Evolutionary conservation across 2,888 invertebrate species (phyloP), one percentile per base, ranked within the genome.

Genomic region (Drosophila austrosaltans): DNA sequence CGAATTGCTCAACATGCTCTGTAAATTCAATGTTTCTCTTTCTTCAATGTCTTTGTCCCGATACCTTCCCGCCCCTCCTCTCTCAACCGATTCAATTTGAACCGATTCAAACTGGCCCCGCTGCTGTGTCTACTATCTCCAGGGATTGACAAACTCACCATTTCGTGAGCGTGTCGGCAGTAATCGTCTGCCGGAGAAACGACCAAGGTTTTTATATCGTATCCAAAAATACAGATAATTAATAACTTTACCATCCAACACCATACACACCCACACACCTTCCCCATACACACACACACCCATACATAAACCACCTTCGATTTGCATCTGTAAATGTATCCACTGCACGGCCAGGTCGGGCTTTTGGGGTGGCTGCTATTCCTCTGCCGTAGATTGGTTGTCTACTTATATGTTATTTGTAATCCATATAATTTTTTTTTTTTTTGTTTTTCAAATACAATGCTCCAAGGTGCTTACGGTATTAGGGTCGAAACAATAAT

Each of bases 111-210:
- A 42, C 39, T 48, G 48, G 8, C 48, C 22, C 12, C 12, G 22
- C 48, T 25, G 48, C 48, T 12, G 48, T 54, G 32, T 40, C 69
- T 65, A 32, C 63, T 59, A 65, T 76, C 78, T 80, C 75, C 90
- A 93, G 93, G 94, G 94, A 86, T 93, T 93, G 80, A 93, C 93
- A 85, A 96, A 95, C 93, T 97, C 97, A 84, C 97, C 97, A 87
- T 97, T 97, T 94, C 94, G 97, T 91, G 98, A 97, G 93, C 95
- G 97, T 77, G 94, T 97, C 79, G 97, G 97, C 92, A 97, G 97
- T 93, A 97, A 97, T 92, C 95, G 97, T 72, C 94, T 97, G 89
- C 95, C 96, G 80, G 97, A 97, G 92, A 94, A 95, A 90, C 94
- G 97, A 92, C 96, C 97, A 93, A 96, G 97, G 96, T 96, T 94